Evolutionary conservation across 2,888 invertebrate genomes (phyloP), one percentile per base, ranked within the genome.

Genomic region (Acanthococcus lagerstroemiae): DNA sequence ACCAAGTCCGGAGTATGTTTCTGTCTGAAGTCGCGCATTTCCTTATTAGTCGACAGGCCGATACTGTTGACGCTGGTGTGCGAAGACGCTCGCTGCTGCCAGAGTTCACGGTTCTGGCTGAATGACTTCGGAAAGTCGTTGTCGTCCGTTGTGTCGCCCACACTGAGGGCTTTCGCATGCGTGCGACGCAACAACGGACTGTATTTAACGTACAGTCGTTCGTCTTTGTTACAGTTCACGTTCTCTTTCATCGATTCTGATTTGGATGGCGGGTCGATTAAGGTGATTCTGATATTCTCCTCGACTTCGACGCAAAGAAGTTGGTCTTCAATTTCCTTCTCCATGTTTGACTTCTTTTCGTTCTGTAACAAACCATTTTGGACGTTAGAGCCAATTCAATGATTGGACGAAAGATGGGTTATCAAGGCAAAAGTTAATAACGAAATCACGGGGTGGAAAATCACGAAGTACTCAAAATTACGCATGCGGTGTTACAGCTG

Each of bases 1-100:
- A 90, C 90, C 67, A 90, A 79, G 78, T 90, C 90, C 1, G 90
- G 90, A 27, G 89, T 84, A 24, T 74, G 74, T 57, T 69, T 69
- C 7, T 55, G 56, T 2, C 55, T 65, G 6, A 57, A 48, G 17
- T 55, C 56, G 26, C 45, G 24, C 6, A 25, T 17, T 3, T 65
- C 60, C 4, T 58, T 65, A 27, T n/a, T 26, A n/a, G 46, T 48
- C 1, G 27, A 54, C 15, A 45, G 60, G 7, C 60, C 65, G 5
- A 55, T 44, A 45, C 55, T 58, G 30, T 70, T 68, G 7, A 71
- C 68, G 60, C 76, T 78, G 0, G 78, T 77, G 71, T 81, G 81
- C 4, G 81, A 80, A 52, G 79, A 80, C 2, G 82, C 82, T 26
- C 83, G 76, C 67, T 81, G 77, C 71, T 83, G 83, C 84, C 84